Evolutionary conservation across 2,888 invertebrate genomes (phyloP).

Genomic region (Salticus scenicus): DNA sequence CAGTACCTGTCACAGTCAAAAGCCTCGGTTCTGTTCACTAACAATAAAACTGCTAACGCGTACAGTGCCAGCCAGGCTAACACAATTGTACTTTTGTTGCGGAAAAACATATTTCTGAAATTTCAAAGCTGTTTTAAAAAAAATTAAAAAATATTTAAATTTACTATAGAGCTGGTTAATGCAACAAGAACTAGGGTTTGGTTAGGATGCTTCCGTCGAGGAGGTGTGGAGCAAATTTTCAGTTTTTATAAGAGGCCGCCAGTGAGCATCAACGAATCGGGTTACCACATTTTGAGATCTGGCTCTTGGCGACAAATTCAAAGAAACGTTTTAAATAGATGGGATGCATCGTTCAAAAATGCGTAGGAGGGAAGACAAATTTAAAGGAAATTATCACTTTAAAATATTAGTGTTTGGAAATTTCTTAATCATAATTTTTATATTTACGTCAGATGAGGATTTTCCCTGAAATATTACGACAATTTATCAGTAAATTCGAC

Average conservation of each 20-base stretch:
- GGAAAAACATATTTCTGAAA: not conserved
- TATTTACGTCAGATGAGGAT: too few relatives aligned
- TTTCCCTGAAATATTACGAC: too few relatives aligned
- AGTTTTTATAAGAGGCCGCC: conserved; percentile 44
- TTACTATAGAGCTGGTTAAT: not conserved
- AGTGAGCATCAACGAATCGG: conserved; percentile 15
- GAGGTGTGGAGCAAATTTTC: conserved; percentile 4
- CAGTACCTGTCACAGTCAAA: conserved; percentile 51
- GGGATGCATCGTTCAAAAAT: too few relatives aligned
- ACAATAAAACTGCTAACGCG: not conserved
- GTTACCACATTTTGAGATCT: conserved; percentile 24
- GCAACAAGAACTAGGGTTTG: not conserved
- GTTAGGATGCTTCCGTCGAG: not conserved
- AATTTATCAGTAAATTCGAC: too few relatives aligned
- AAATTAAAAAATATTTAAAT: not conserved
- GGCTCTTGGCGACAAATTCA: conserved; percentile 15
- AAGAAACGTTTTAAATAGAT: too few relatives aligned
- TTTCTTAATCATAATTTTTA: too few relatives aligned
- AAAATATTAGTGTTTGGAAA: too few relatives aligned
- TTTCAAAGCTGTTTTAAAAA: not conserved
- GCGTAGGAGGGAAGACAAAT: too few relatives aligned
- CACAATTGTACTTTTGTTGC: not conserved
- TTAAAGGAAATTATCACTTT: too few relatives aligned
- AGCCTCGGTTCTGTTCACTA: not conserved
- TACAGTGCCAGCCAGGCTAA: conserved; percentile 5